These are phyloP conservation scores for Brachymystax lenok DNA, from an alignment of 2,797 vertebrate species.

Conservation along the genomic window DNA sequence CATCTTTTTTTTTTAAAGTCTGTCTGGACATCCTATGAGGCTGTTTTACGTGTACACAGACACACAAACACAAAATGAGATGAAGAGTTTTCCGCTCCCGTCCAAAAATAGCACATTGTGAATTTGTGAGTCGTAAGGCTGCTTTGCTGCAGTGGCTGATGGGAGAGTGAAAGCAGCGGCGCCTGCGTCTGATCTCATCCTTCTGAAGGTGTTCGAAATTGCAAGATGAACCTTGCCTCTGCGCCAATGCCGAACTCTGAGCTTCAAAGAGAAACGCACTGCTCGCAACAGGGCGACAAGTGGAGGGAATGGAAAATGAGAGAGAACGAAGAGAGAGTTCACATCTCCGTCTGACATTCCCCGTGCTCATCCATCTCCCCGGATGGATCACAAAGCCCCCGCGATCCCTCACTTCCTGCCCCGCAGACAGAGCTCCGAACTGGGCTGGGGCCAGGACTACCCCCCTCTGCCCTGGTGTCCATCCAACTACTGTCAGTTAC, in stretches of 20 bases:
- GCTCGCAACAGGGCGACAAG: conserved; percentile 23
- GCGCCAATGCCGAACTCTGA: neutral
- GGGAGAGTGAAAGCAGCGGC: neutral
- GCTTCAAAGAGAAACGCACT: conserved; percentile 30
- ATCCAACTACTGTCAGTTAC: neutral
- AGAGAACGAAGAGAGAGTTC: neutral
- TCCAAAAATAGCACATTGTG: neutral
- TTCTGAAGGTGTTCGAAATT: neutral
- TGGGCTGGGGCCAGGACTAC: neutral
- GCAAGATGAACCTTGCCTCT: neutral
- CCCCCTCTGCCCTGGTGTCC: neutral
- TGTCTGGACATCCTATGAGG: neutral
- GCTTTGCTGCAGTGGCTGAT: neutral
- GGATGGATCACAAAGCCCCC: conserved; percentile 10
- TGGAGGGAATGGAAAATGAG: neutral
- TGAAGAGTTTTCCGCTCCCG: neutral
- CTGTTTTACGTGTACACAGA: neutral
- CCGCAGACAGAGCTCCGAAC: neutral
- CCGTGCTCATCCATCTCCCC: conserved; percentile 25
- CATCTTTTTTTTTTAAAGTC: neutral
- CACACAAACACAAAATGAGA: neutral
- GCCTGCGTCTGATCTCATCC: conserved; percentile 24
- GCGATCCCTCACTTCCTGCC: conserved; percentile 1
- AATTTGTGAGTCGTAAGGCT: neutral
- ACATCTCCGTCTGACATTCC: conserved; percentile 45